Percentiles rank a stretch among this genome's conserved stretches.
Evolutionary conservation across 2,113 vertebrate species (phyloP).

Genomic region (Callipepla squamata): DNA sequence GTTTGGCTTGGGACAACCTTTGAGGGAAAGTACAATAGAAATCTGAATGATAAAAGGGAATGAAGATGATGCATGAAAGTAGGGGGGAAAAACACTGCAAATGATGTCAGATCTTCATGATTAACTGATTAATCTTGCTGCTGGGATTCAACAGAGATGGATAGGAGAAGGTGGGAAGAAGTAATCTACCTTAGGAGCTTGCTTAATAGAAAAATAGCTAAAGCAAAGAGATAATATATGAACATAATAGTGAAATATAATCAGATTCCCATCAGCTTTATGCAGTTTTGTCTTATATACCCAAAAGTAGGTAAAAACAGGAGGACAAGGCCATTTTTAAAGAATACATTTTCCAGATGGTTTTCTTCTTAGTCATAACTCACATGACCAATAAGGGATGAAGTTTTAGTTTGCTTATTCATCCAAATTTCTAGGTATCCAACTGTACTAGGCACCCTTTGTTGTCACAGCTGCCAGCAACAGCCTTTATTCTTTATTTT

Average conservation of each 20-base stretch:
- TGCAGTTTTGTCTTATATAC: neutral
- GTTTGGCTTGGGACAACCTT: neutral
- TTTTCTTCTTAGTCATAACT: neutral
- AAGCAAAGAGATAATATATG: neutral
- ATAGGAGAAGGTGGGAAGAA: neutral
- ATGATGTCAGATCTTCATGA: neutral
- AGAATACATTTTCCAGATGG: neutral
- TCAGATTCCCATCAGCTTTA: neutral
- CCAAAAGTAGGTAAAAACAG: neutral
- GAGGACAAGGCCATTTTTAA: neutral
- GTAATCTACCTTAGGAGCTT: neutral
- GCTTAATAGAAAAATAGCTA: constrained; percentile 15
- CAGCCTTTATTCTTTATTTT: neutral
- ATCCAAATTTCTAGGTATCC: neutral
- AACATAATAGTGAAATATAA: constrained; percentile 18
- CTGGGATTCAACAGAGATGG: neutral
- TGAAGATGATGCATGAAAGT: neutral
- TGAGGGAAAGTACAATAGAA: neutral
- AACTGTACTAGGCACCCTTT: neutral
- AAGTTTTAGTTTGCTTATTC: neutral
- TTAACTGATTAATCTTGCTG: neutral
- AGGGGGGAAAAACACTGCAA: neutral
- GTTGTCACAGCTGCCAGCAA: neutral
- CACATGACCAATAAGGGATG: neutral
- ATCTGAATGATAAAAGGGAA: neutral